These are phyloP conservation scores for Seriola quinqueradiata DNA, from an alignment of 2,113 vertebrate genomes.

Conservation along the genomic window DNA sequence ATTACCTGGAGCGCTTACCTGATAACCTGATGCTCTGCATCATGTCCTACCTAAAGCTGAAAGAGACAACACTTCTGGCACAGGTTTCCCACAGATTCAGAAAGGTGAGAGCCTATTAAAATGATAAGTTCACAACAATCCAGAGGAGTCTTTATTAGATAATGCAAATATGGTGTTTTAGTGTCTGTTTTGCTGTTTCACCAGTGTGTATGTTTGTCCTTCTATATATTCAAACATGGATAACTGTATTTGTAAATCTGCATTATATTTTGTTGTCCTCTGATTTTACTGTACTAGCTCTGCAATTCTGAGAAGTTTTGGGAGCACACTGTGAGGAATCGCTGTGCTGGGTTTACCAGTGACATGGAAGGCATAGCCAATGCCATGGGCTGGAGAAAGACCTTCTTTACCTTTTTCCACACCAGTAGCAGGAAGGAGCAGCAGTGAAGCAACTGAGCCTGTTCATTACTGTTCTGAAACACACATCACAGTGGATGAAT, in stretches of 20 bases:
- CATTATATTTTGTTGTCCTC: slow-evolving; percentile 16
- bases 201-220: not conserved
- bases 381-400: slow-evolving; percentile 80
- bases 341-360: slow-evolving; percentile 69
- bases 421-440: not conserved
- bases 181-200: slow-evolving; percentile 5
- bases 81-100: slow-evolving; percentile 82
- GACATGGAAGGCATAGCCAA: slow-evolving; percentile 80
- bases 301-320: slow-evolving; percentile 82
- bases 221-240: not conserved
- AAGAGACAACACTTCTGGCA: slow-evolving; percentile 81
- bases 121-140: not conserved
- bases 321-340: slow-evolving; percentile 76
- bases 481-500: not conserved
- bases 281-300: slow-evolving; percentile 66
- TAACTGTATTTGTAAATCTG: slow-evolving; percentile 4
- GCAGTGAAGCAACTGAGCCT: slow-evolving; percentile 9
- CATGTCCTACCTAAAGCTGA: slow-evolving; percentile 83
- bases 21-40: slow-evolving; percentile 83
- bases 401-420: slow-evolving; percentile 78
- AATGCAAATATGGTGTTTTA: not conserved
- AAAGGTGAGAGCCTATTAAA: slow-evolving; percentile 76
- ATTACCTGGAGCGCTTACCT: slow-evolving; percentile 86
- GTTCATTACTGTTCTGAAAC: not conserved
- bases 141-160: not conserved